Evolutionary conservation across 2,113 vertebrate species (phyloP), one percentile per base, ranked within the genome.

Genomic region (Odobenus rosmarus): DNA sequence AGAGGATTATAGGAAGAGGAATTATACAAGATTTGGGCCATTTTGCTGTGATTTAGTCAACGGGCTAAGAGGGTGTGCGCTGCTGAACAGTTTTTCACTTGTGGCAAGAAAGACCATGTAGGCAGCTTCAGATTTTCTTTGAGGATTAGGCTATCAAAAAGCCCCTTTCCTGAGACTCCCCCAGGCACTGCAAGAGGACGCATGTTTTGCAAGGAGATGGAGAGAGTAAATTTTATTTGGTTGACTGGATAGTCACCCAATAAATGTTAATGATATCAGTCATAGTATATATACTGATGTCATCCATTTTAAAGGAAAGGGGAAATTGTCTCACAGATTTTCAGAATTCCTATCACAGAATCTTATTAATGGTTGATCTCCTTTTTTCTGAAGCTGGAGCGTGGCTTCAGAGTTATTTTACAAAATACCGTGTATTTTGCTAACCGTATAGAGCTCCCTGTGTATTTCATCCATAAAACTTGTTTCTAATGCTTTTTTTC

Each of bases 401-500:
- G 82, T 39, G 7, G 24, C 31, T 93, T 95, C n/a, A 28, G 77
- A 69, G 67, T 46, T 71, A 51, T 62, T 96, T 97, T 87, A 82
- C 33, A 87, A 97, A 95, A 88, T 59, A 74, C 11, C 6, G 14
- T 24, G 0, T 87, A 90, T 90, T 97, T 95, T 93, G 21, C 82
- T 86, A 95, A 61, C 46, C 74, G 28, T 95, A 46, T 18, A 53
- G 28, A 94, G 67, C 2, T 83, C 55, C 18, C 9, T 23, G 3
- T 92, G 72, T 49, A 84, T 96, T 87, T 96, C 71, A 67, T 77
- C 62, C 46, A 77, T 88, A 91, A 87, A 93, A 64, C 28, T 51
- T 95, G 26, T 77, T 96, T 91, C 51, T 89, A 15, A 46, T 62
- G 71, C 5, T 72, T 21, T 92, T 76, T 76, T 92, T 71, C 28